A percentile compares a stretch with the other conserved stretches of the same genome.
phyloP scores from a whole-genome alignment of 1,140 invertebrate genomes.

The Centruroides sculpturatus region DNA sequence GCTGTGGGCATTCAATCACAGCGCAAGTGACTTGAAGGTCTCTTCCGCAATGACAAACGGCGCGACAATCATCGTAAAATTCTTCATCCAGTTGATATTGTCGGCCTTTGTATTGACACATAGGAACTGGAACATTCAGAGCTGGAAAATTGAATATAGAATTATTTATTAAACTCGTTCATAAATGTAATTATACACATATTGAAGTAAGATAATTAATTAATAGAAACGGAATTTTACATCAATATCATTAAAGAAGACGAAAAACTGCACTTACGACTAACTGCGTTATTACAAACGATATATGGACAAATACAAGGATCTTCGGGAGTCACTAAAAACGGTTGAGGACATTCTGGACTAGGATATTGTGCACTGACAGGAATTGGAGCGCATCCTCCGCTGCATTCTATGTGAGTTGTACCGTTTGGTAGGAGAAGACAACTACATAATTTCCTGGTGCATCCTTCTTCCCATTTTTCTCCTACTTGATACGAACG shows the following conservation, averaged over 20 bases:
- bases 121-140: slow-evolving; percentile 1
- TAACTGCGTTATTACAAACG: slow-evolving; percentile 17
- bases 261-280: slow-evolving; percentile 2
- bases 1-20: slow-evolving; percentile 28
- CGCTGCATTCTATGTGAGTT: slow-evolving; percentile 16
- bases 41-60: slow-evolving; percentile 51
- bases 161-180: too few species aligned
- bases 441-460: slow-evolving; percentile 17
- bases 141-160: background rate
- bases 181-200: too few species aligned
- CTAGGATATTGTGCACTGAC: slow-evolving; percentile 14
- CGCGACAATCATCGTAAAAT: slow-evolving; percentile 53
- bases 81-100: slow-evolving; percentile 45
- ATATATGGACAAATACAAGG: slow-evolving; percentile 21
- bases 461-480: slow-evolving; percentile 18
- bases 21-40: slow-evolving; percentile 49
- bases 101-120: slow-evolving; percentile 42
- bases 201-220: too few species aligned
- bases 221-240: too few species aligned
- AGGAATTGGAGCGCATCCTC: slow-evolving; percentile 18
- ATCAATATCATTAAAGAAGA: background rate
- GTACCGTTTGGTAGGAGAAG: slow-evolving; percentile 14
- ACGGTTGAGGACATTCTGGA: slow-evolving; percentile 17
- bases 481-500: slow-evolving; percentile 15
- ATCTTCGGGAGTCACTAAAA: slow-evolving; percentile 19